Base-by-base conservation (phyloP, 2,113 vertebrate genomes). In the Psilopogon haemacephalus region DNA sequence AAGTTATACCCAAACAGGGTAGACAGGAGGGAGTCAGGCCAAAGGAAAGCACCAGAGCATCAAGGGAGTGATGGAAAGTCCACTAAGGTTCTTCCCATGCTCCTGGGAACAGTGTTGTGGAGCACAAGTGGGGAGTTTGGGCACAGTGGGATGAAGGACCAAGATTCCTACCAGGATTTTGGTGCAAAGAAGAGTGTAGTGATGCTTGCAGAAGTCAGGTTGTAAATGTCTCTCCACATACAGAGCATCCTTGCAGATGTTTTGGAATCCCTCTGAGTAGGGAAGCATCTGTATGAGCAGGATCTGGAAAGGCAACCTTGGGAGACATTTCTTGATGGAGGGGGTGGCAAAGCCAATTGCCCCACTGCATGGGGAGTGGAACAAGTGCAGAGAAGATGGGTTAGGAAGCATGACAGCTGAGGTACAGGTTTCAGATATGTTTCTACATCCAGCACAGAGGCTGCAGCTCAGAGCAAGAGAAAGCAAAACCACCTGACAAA, bases 61-160 rank as follows among this genome's bases (percentile, higher is more conserved):
- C 30, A 9, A 6, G 8, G 11, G 4, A 23, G 30, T 60, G 28
- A 90, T 24, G 15, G 42, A 75, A 74, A 91, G 23, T 40, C 32
- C 4, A 5, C 68, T 68, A 28, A 79, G 1, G 1, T 70, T 82
- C 11, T 89, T 19, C 42, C 32, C 1, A 0, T 26, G 33, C 7
- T 28, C 28, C 23, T 27, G 50, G 32, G 55, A 73, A 73, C 38
- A 42, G 8, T 0, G 0, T 12, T 73, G 44, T 9, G 7, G 27
- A 74, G 42, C 17, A 44, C 1, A 6, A 50, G 52, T 5, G 20
- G 70, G 44, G 12, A 79, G 38, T 23, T 10, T 67, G 82, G 71
- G 50, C 4, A 4, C 1, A 0, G 60, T 13, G 32, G 14, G 55
- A 67, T 33, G 14, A 80, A 74, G 20, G 5, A 15, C n/a, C 16